phyloP scores from a whole-genome alignment of 2,888 invertebrate species.

The Synanthedon formicaeformis region DNA sequence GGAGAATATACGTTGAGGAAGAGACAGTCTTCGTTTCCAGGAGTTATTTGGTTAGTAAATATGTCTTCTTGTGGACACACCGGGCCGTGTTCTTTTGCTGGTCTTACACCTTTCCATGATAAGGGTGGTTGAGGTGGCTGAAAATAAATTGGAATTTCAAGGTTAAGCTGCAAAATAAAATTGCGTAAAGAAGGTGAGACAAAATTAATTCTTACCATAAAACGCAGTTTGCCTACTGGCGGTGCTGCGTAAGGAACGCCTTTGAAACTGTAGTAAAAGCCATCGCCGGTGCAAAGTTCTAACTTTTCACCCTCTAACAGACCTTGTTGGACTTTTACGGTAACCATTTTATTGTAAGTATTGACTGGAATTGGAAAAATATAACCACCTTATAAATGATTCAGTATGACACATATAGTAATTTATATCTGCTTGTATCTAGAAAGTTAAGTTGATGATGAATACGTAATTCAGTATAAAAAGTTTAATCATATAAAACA shows the following conservation, averaged over 20 bases:
- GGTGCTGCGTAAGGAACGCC: constrained; percentile 64
- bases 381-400: too few relatives aligned
- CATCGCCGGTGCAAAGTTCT: constrained; percentile 15
- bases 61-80: constrained; percentile 29
- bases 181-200: too few relatives aligned
- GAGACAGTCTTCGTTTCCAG: constrained; percentile 33
- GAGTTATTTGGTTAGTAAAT: constrained; percentile 12
- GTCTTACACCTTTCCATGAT: constrained; percentile 33
- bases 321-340: constrained; percentile 26
- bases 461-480: too few relatives aligned
- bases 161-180: background rate
- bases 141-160: background rate
- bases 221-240: constrained; percentile 52
- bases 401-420: too few relatives aligned
- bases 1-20: constrained; percentile 35
- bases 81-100: constrained; percentile 27
- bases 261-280: constrained; percentile 29
- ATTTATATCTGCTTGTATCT: too few relatives aligned
- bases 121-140: constrained; percentile 28
- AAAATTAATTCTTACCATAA: constrained; percentile 33
- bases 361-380: background rate
- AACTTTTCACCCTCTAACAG: constrained; percentile 23
- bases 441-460: too few relatives aligned
- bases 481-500: too few relatives aligned
- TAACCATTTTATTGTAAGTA: constrained; percentile 8